phyloP scores from a whole-genome alignment of 2,888 invertebrate species.

The Tetramorium bicarinatum region DNA sequence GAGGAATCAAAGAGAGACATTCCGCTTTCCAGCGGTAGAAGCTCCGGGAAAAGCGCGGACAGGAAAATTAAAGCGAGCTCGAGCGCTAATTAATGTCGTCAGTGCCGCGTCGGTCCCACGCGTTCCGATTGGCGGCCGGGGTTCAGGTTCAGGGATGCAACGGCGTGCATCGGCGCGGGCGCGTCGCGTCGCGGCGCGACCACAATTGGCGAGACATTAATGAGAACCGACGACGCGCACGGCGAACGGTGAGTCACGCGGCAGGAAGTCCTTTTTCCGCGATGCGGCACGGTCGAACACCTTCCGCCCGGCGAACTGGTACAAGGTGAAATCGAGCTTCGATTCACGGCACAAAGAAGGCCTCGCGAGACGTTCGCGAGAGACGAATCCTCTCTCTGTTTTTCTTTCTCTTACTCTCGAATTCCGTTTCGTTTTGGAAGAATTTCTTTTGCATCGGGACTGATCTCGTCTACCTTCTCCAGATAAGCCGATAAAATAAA shows the following conservation, averaged over 20 bases:
- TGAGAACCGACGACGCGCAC: constrained; percentile 63
- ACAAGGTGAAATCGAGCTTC: constrained; percentile 80
- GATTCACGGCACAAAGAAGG: not conserved
- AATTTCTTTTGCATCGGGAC: constrained; percentile 46
- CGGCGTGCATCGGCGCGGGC: constrained; percentile 26
- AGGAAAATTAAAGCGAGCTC: constrained; percentile 33
- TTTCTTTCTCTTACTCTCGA: not conserved
- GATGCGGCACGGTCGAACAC: constrained; percentile 63
- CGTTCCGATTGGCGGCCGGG: constrained; percentile 29
- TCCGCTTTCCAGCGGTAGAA: constrained; percentile 7
- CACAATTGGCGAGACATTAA: constrained; percentile 38
- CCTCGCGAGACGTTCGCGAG: not conserved
- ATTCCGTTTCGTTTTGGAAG: constrained; percentile 46
- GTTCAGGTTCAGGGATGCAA: constrained; percentile 44
- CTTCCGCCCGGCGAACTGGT: constrained; percentile 79
- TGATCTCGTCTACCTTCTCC: constrained; percentile 46
- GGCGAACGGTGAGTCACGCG: constrained; percentile 78
- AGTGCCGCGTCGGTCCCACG: constrained; percentile 15
- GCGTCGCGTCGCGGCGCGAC: not conserved
- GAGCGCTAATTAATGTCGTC: constrained; percentile 31
- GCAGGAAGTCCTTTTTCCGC: constrained; percentile 81
- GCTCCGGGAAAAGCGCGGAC: constrained; percentile 27
- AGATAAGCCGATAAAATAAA: constrained; percentile 63
- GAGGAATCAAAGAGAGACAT: constrained; percentile 29
- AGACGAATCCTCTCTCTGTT: not conserved